Evolutionary conservation across 2,113 vertebrate species (phyloP).

Genomic region (Notothenia coriiceps): DNA sequence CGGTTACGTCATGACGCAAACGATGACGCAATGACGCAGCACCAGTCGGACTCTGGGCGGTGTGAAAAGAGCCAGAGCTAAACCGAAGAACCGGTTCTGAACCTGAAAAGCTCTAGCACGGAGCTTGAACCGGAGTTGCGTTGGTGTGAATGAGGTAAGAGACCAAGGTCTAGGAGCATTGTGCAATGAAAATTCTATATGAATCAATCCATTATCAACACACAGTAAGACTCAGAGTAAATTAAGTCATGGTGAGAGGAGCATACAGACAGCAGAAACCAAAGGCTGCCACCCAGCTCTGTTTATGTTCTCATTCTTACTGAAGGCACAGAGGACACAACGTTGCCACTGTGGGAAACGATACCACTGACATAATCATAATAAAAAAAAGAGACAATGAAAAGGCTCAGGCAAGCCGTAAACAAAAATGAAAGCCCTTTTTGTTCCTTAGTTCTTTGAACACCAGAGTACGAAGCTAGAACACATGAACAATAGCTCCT

Average conservation of each 20-base stretch:
- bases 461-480: not conserved
- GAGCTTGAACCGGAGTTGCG: too few relatives aligned
- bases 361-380: constrained; percentile 22
- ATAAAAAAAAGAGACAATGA: not conserved
- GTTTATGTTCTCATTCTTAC: constrained; percentile 27
- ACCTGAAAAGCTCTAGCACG: too few relatives aligned
- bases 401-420: constrained; percentile 5
- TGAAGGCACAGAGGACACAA: constrained; percentile 12
- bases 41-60: too few relatives aligned
- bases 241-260: constrained; percentile 23
- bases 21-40: too few relatives aligned
- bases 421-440: constrained; percentile 30
- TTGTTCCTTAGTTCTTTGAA: constrained; percentile 21
- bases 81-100: too few relatives aligned
- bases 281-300: not conserved
- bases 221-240: constrained; percentile 2
- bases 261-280: constrained; percentile 18
- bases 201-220: constrained; percentile 53
- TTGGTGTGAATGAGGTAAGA: too few relatives aligned
- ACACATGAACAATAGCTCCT: not conserved
- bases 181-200: constrained; percentile 5
- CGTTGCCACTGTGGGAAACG: constrained; percentile 5
- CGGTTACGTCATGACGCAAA: too few relatives aligned
- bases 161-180: not conserved
- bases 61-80: too few relatives aligned